A percentile compares a stretch with the other conserved stretches of the same genome.
phyloP scores from a whole-genome alignment of 2,888 invertebrate species.

The Eutolmus rufibarbis region DNA sequence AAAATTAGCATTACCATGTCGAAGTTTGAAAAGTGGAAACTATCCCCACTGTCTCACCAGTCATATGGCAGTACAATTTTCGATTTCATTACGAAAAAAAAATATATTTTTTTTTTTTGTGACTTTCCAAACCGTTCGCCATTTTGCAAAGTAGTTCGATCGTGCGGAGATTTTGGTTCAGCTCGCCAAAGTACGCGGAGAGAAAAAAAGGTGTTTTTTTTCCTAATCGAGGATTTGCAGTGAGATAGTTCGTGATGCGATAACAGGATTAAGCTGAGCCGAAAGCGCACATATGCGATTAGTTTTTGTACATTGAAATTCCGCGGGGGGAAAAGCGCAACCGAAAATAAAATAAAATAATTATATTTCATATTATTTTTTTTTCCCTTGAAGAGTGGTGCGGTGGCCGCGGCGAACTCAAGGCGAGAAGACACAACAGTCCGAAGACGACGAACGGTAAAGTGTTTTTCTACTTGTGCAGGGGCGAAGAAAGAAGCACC shows the following conservation, averaged over 20 bases:
- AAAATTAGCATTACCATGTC: background rate
- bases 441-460: background rate
- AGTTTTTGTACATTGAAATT: background rate
- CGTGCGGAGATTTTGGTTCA: slow-evolving; percentile 48
- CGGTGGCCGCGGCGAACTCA: background rate
- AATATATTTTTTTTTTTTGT: background rate
- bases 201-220: slow-evolving; percentile 16
- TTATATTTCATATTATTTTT: background rate
- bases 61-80: slow-evolving; percentile 1
- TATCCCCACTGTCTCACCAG: background rate
- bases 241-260: slow-evolving; percentile 24
- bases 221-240: background rate
- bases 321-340: background rate
- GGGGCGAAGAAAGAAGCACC: background rate
- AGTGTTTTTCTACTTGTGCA: background rate
- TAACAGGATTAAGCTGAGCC: background rate
- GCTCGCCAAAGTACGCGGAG: slow-evolving; percentile 32
- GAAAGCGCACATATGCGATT: background rate
- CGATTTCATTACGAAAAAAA: slow-evolving; percentile 25
- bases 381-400: background rate
- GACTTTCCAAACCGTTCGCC: slow-evolving; percentile 50
- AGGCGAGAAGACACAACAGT: background rate
- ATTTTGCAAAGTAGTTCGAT: slow-evolving; percentile 53
- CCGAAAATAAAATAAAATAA: background rate
- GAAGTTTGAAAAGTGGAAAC: background rate